Base-by-base conservation (phyloP, 2,888 invertebrate genomes). In the Nemotelus nigrinus region DNA sequence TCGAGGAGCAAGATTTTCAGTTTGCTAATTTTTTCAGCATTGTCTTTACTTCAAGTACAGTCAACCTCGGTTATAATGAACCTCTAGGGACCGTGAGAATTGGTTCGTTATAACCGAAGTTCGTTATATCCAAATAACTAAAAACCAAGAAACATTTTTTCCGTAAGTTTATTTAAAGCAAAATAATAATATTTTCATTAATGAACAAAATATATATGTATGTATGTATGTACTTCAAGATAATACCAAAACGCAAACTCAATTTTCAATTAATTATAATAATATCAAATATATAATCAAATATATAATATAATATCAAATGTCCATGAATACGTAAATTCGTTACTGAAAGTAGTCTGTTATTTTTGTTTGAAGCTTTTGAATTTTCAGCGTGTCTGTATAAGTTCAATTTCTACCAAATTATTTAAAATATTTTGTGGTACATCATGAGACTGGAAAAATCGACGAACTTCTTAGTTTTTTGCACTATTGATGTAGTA, bases 401-500 rank as follows among this genome's bases (percentile, higher is more conserved):
- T 58, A 58, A 58, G 7, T 58, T 58, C 58, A 58, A 58, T 58
- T 58, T 65, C 45, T 8, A 41, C 63, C 43, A 63, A 63, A 63
- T 63, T 63, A 25, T 43, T 1, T 63, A 63, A 63, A 41, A 63
- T 63, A 47, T 39, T 65, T 65, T 65, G 65, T 8, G 65, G 65
- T 65, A 6, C 65, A 47, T 5, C 65, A 65, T 65, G 65, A 39
- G 65, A 65, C 65, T 65, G 65, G 39, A 65, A 39, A 47, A 47
- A 65, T 39, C 41, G 8, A 25, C 48, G 48, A 65, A 65, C 6
- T 65, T 65, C 47, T 47, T n/a, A n/a, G 65, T 65, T 41, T 65
- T 47, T 65, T 65, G 65, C 48, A 10, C 45, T 65, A 47, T 41
- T 65, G 65, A 65, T 65, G 48, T 65, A 47, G 41, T 65, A 65